A percentile compares a stretch with the other conserved stretches of the same genome.
Conservation (phyloP, 2,113 vertebrate species). For the Mus spicilegus region DNA sequence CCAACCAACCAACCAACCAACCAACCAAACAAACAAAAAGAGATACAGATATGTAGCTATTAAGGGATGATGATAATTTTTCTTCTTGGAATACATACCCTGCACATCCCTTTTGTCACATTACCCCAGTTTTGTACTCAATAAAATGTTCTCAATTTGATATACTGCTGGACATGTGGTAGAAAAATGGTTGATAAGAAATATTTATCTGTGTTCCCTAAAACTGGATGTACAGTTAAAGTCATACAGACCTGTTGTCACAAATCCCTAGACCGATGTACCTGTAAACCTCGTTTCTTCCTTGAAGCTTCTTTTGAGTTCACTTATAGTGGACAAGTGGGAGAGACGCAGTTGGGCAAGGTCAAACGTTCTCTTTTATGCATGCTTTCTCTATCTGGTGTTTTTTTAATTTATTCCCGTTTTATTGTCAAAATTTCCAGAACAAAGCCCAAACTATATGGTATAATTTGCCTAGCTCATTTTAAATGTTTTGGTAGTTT, state of each 20-base stretch:
- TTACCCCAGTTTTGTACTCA: neutral
- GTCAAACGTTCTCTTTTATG: slow-evolving; percentile 9
- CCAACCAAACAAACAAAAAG: neutral
- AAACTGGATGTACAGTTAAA: neutral
- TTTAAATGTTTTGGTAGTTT: neutral
- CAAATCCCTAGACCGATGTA: neutral
- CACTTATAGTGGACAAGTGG: neutral
- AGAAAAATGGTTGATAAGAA: slow-evolving; percentile 20
- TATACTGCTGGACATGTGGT: neutral
- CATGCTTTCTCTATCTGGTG: neutral
- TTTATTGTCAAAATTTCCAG: neutral
- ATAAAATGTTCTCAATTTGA: slow-evolving; percentile 12
- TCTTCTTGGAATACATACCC: neutral
- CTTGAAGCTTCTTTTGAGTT: neutral
- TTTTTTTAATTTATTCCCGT: neutral
- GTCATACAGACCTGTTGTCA: neutral
- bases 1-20: too few relatives aligned
- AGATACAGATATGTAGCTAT: neutral
- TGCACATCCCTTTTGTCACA: neutral
- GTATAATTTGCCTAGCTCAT: neutral
- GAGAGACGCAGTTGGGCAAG: neutral
- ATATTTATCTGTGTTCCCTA: neutral
- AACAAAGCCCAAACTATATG: neutral
- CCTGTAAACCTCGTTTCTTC: neutral
- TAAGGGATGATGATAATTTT: neutral